A percentile compares a stretch with the other conserved stretches of the same genome.
These are phyloP conservation scores for Drosophila ercepeae DNA, from an alignment of 1,140 invertebrate species.

Conservation along the genomic window DNA sequence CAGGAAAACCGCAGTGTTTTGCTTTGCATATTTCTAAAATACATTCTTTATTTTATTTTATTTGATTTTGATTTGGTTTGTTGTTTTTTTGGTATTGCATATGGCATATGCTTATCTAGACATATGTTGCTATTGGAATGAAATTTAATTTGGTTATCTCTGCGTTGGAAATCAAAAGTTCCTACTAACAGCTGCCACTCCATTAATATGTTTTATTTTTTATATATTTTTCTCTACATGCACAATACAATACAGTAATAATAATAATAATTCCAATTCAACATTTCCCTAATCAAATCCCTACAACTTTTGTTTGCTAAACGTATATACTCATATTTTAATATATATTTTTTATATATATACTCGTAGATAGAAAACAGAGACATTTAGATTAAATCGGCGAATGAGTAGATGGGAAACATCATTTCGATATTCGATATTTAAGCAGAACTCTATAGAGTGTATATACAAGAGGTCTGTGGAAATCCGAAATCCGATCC, in stretches of 20 bases:
- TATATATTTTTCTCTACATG: conserved; percentile 40
- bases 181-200: conserved; percentile 18
- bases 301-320: neutral
- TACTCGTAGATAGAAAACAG: conserved; percentile 27
- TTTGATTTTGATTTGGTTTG: conserved; percentile 39
- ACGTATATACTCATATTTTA: neutral
- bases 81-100: conserved; percentile 32
- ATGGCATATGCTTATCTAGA: conserved; percentile 44
- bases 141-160: conserved; percentile 65
- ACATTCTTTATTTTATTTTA: conserved; percentile 63
- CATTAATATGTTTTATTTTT: conserved; percentile 26
- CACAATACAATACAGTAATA: conserved; percentile 43
- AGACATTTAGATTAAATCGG: conserved; percentile 9
- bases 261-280: conserved; percentile 38
- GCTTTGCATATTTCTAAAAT: conserved; percentile 71
- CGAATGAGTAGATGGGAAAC: conserved; percentile 32
- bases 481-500: conserved; percentile 29
- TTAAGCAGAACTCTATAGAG: conserved; percentile 34
- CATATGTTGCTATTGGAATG: conserved; percentile 63
- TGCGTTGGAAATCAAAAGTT: conserved; percentile 42
- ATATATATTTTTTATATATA: conserved; percentile 3
- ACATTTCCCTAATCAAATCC: conserved; percentile 32
- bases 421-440: conserved; percentile 5
- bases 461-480: conserved; percentile 54
- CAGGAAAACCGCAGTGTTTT: conserved; percentile 33